Conservation (phyloP, 2,888 invertebrate species). For the Operophtera brumata region DNA sequence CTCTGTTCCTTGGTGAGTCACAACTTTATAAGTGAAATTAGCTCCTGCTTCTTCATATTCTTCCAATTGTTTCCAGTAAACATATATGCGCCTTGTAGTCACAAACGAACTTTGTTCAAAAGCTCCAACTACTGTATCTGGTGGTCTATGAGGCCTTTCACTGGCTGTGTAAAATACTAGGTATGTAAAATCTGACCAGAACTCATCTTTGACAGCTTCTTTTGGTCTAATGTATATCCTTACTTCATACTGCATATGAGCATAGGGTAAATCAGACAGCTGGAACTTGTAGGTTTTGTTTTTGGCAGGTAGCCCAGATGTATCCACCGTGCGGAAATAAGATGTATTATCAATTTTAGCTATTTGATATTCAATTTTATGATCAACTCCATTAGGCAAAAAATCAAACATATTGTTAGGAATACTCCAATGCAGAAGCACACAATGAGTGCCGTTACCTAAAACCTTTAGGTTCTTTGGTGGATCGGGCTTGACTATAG, state of each 20-base stretch:
- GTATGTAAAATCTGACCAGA: conserved; percentile 86
- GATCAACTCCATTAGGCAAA: conserved; percentile 57
- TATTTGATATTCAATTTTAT: conserved; percentile 73
- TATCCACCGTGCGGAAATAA: conserved; percentile 66
- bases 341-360: conserved; percentile 69
- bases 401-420: conserved; percentile 62
- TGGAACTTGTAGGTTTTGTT: conserved; percentile 64
- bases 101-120: conserved; percentile 83
- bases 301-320: conserved; percentile 52
- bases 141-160: conserved; percentile 83
- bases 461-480: conserved; percentile 53
- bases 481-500: conserved; percentile 64
- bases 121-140: conserved; percentile 86
- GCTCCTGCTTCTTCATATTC: conserved; percentile 86
- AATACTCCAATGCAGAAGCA: conserved; percentile 61
- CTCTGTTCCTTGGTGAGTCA: conserved; percentile 55
- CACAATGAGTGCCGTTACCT: conserved; percentile 58
- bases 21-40: conserved; percentile 86
- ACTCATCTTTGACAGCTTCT: conserved; percentile 74
- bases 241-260: conserved; percentile 86
- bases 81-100: conserved; percentile 81
- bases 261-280: conserved; percentile 81
- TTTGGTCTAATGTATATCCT: conserved; percentile 84
- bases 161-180: conserved; percentile 82
- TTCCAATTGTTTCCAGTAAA: conserved; percentile 90